Evolutionary conservation across 1,140 invertebrate species (phyloP), one percentile per base, ranked within the genome.

Genomic region (Listronotus bonariensis): DNA sequence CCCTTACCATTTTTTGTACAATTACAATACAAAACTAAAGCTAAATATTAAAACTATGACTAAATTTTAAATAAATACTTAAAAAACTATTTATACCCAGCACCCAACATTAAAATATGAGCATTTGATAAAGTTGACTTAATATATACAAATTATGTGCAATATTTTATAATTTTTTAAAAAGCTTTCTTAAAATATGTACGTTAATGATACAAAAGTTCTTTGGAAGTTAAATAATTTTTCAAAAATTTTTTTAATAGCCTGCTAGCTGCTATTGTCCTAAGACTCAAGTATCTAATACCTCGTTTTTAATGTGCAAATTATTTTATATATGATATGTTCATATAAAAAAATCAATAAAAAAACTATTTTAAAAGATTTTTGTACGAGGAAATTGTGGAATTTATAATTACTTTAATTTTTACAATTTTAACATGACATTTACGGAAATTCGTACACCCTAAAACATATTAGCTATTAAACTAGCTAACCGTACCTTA

Each of bases 121-220:
- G 61, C 61, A 64, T 64, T 60, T 56, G 15, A 63, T 48, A 49
- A 63, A 48, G 46, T 32, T 45, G 18, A 56, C 52, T 49, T 64
- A 56, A 56, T 64, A 64, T 64, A 38, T 64, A 64, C 61, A 64
- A 49, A 48, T 40, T 62, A 62, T 62, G 48, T 64, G 61, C 61
- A 64, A 5, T 42, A n/a, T 15, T 58, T 11, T 57, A 58, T 51
- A 58, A 58, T 41, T 11, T 40, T 1, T 9, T 7, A 55, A 41
- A 38, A 40, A 36, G 36, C 26, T 11, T 8, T 26, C 10, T 20
- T 38, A 40, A 40, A 36, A 40, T 54, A 14, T 38, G 9, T 10
- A n/a, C 12, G 1, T 14, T 41, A 54, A 41, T 38, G 40, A 38
- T 38, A 38, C 15, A 31, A 31, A 51, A 26, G 3, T 36, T 53